A percentile compares a stretch with the other conserved stretches of the same genome.
phyloP scores from a whole-genome alignment of 2,797 vertebrate genomes.

The Sebastes paucispinis region DNA sequence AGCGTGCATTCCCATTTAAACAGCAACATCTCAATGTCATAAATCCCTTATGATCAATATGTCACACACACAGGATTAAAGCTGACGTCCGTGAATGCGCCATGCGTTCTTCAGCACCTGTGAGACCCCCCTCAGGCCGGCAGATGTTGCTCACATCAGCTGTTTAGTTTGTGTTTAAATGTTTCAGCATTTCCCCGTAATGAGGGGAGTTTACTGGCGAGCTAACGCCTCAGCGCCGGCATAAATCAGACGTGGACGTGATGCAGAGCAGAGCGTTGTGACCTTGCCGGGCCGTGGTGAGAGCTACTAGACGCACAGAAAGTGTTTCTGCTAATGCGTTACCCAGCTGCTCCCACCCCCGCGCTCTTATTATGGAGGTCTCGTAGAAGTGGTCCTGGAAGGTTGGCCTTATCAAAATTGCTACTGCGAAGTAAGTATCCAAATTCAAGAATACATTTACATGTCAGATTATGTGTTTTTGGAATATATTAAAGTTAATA shows the following conservation, averaged over 20 bases:
- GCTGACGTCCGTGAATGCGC: conserved; percentile 41
- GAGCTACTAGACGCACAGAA: conserved; percentile 24
- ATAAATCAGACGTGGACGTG: conserved; percentile 61
- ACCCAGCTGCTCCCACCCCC: conserved; percentile 56
- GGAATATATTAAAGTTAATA: background rate
- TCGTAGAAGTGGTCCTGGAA: background rate
- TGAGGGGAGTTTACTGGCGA: conserved; percentile 46
- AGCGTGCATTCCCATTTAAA: conserved; percentile 6
- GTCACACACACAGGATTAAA: conserved; percentile 45
- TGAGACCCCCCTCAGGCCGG: conserved; percentile 25
- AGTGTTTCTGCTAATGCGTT: conserved; percentile 60
- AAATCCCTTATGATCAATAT: conserved; percentile 42
- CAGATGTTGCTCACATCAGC: conserved; percentile 60
- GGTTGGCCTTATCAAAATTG: background rate
- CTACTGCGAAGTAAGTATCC: background rate
- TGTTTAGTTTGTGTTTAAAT: conserved; percentile 23
- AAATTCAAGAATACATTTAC: background rate
- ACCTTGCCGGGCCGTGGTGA: conserved; percentile 10
- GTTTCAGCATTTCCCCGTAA: conserved; percentile 49
- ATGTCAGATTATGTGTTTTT: background rate
- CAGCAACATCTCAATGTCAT: conserved; percentile 17
- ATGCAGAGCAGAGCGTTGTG: conserved; percentile 34
- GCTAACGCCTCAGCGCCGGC: conserved; percentile 53
- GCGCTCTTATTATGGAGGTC: background rate
- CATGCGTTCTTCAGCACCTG: conserved; percentile 31